phyloP scores from a whole-genome alignment of 2,888 invertebrate genomes.

The Drosophila flavopinicola region DNA sequence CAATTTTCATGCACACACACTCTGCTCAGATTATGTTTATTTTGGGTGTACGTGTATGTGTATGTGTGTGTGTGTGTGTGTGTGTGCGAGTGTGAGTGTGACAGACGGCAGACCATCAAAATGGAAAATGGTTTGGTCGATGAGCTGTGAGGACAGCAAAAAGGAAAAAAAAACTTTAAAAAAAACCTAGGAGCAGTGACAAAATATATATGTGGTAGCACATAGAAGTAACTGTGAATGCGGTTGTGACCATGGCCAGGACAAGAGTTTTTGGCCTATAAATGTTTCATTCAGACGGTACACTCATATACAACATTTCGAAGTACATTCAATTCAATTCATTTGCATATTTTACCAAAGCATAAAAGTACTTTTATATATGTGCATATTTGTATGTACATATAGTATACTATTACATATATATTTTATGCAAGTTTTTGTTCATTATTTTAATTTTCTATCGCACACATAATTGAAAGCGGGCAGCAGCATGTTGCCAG shows the following conservation, averaged over 20 bases:
- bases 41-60: conserved; percentile 55
- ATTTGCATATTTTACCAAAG: conserved; percentile 60
- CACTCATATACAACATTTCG: conserved; percentile 23
- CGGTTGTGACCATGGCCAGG: conserved; percentile 48
- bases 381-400: conserved; percentile 1
- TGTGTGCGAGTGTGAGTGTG: conserved; percentile 22
- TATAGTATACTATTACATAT: conserved; percentile 6
- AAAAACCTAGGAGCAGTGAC: conserved; percentile 13
- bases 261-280: conserved; percentile 22
- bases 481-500: conserved; percentile 57
- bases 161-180: conserved; percentile 39
- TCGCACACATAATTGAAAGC: conserved; percentile 57
- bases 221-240: conserved; percentile 39
- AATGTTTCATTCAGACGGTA: conserved; percentile 28
- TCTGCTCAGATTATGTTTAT: conserved; percentile 76
- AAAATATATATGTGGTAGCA: conserved; percentile 14
- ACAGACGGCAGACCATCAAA: conserved; percentile 67
- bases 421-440: conserved; percentile 30
- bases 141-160: conserved; percentile 65
- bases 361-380: conserved; percentile 6
- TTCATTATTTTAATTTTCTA: conserved; percentile 73
- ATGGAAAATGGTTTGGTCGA: conserved; percentile 69
- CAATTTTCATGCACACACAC: conserved; percentile 61
- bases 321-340: conserved; percentile 51
- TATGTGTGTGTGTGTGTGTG: conserved; percentile 20